Evolutionary conservation across 2,888 invertebrate genomes (phyloP).

Genomic region (Rhagonycha fulva): DNA sequence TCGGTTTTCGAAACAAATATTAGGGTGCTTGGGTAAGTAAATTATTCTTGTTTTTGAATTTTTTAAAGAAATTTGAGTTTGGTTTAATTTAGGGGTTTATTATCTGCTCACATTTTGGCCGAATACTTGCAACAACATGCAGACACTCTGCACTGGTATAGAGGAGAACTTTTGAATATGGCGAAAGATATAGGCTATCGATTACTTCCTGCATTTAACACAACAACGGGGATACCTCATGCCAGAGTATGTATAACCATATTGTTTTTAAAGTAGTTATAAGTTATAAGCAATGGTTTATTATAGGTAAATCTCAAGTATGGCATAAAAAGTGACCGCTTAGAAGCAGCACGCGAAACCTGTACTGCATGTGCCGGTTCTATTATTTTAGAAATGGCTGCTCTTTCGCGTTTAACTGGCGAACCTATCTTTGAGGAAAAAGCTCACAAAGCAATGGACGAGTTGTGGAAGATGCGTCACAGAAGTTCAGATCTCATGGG

Average conservation of each 20-base stretch:
- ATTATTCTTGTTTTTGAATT: constrained; percentile 31
- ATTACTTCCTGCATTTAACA: constrained; percentile 96
- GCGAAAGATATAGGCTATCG: constrained; percentile 92
- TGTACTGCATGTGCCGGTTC: constrained; percentile 99
- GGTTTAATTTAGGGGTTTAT: constrained; percentile 72
- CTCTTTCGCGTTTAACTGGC: constrained; percentile 89
- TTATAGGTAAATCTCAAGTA: constrained; percentile 76
- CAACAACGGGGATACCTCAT: constrained; percentile 95
- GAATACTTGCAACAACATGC: constrained; percentile 77
- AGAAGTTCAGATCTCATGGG: constrained; percentile 92
- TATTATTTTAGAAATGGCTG: constrained; percentile 96
- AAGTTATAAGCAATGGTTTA: constrained; percentile 3
- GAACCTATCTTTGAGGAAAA: constrained; percentile 92
- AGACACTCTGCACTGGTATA: constrained; percentile 80
- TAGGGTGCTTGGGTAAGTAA: constrained; percentile 87
- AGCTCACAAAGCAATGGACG: constrained; percentile 95
- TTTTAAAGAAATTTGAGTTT: constrained; percentile 42
- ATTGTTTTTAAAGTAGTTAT: background rate
- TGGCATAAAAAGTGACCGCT: constrained; percentile 77
- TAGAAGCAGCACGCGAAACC: constrained; percentile 83
- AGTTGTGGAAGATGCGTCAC: constrained; percentile 93
- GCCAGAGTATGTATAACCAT: constrained; percentile 70
- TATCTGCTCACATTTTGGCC: constrained; percentile 91
- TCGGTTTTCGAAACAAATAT: constrained; percentile 99
- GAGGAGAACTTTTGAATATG: constrained; percentile 84